Conservation (phyloP, 2,797 vertebrate species). For the Nothura maculosa region DNA sequence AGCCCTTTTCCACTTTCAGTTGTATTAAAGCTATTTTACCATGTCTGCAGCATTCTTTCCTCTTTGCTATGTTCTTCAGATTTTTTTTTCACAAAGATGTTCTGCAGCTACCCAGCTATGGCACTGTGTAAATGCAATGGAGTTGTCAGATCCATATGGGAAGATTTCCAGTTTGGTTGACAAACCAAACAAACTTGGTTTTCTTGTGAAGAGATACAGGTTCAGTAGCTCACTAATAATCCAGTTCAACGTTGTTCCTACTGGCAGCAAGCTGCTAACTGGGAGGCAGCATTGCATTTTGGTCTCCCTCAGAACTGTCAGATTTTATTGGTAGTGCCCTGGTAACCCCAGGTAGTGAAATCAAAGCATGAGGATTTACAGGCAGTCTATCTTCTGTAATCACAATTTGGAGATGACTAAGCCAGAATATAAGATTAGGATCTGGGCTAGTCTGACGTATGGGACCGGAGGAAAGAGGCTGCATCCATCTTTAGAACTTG, state of each 20-base stretch:
- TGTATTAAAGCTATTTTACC: neutral
- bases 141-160: neutral
- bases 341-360: neutral
- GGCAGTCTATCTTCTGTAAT: slow-evolving; percentile 15
- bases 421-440: neutral
- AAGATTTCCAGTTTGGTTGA: neutral
- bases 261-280: neutral
- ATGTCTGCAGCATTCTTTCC: neutral
- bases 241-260: neutral
- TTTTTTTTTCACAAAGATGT: neutral
- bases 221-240: accelerated
- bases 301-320: neutral
- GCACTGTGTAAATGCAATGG: neutral
- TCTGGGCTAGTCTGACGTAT: neutral
- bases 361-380: slow-evolving; percentile 16
- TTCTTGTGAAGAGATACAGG: accelerated
- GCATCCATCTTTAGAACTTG: neutral
- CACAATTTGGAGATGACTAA: neutral
- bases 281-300: neutral
- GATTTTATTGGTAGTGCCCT: slow-evolving; percentile 18
- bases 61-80: neutral
- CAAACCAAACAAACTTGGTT: too few species aligned
- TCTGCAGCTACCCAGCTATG: neutral
- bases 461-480: neutral
- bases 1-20: neutral